phyloP scores from a whole-genome alignment of 2,113 vertebrate genomes.

The Mesembrinibis cayennensis region DNA sequence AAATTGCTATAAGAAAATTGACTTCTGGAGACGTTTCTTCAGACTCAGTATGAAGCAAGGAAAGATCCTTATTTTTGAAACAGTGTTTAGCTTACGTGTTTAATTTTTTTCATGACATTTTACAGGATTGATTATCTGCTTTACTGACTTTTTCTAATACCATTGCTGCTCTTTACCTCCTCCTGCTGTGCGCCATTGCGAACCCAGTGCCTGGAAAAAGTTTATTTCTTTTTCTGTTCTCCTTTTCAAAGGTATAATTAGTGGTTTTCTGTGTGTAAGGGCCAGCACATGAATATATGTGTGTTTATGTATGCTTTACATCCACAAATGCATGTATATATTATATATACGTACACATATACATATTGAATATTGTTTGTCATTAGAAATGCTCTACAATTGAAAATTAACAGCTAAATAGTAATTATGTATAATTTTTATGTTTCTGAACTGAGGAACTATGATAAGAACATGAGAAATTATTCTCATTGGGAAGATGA shows the following conservation, averaged over 20 bases:
- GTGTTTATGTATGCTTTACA: background rate
- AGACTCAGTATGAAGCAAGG: background rate
- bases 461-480: background rate
- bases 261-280: background rate
- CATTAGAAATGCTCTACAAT: background rate
- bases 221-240: slow-evolving; percentile 6
- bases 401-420: background rate
- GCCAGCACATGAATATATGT: background rate
- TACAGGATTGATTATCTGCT: background rate
- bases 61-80: background rate
- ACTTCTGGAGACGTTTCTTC: background rate
- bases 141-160: background rate
- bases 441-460: background rate
- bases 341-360: too few relatives aligned
- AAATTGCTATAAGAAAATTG: background rate
- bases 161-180: background rate
- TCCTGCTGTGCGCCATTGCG: background rate
- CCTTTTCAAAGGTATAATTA: slow-evolving; percentile 6
- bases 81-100: background rate
- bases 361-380: background rate
- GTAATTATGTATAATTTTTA: background rate
- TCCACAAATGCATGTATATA: background rate
- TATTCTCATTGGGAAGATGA: background rate
- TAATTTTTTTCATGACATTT: background rate
- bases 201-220: background rate